These are phyloP conservation scores for Serinus canaria DNA, from an alignment of 2,113 vertebrate genomes.

Conservation along the genomic window DNA sequence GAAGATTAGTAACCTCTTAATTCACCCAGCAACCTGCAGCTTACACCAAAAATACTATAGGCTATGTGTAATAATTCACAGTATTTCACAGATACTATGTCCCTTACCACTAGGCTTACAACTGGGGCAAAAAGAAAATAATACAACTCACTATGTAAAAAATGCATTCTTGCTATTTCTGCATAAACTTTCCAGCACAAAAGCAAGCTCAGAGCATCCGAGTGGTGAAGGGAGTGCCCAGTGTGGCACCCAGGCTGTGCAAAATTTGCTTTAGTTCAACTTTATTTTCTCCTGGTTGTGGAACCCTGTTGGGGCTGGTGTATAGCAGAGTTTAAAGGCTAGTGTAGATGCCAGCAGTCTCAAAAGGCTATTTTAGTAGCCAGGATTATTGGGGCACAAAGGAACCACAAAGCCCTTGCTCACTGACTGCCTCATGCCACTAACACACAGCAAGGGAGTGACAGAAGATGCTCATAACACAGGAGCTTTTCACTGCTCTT, in stretches of 20 bases:
- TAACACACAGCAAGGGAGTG: neutral
- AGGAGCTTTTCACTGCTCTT: neutral
- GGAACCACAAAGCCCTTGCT: neutral
- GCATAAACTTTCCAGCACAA: neutral
- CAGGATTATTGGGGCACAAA: slow-evolving; percentile 30
- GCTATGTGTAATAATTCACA: neutral
- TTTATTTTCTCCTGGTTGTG: neutral
- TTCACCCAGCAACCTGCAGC: neutral
- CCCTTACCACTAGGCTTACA: neutral
- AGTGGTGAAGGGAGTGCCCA: neutral
- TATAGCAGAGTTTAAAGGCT: neutral
- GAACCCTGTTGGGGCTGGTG: neutral
- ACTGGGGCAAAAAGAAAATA: neutral
- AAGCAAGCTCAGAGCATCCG: neutral
- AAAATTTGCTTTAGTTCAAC: neutral
- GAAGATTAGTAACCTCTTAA: neutral
- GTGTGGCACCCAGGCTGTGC: neutral
- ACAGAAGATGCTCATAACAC: neutral
- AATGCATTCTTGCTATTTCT: neutral
- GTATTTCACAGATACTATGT: neutral
- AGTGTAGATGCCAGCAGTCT: neutral
- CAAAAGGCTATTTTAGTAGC: slow-evolving; percentile 18
- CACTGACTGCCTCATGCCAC: neutral
- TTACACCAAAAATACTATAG: neutral
- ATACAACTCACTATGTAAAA: neutral